Conservation (phyloP, 2,888 invertebrate species). For the Petrolisthes cinctipes region DNA sequence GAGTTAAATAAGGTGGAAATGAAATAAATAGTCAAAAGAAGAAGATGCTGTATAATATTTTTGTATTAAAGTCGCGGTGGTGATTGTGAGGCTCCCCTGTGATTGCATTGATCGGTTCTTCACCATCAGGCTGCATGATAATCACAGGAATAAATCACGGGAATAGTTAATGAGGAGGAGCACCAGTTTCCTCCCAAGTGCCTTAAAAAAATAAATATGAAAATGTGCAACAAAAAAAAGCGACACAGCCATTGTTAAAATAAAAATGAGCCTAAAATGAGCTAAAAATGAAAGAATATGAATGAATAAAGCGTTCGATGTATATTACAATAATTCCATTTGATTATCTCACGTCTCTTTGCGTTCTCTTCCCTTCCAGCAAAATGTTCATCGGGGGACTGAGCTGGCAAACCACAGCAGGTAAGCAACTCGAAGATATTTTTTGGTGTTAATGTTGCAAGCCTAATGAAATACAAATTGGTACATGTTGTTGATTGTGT, state of each 20-base stretch:
- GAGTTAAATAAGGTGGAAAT: slow-evolving; percentile 12
- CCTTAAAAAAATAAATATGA: slow-evolving; percentile 5
- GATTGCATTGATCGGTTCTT: slow-evolving; percentile 7
- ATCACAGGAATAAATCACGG: neutral
- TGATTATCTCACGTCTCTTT: slow-evolving; percentile 36
- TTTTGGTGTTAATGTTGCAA: neutral
- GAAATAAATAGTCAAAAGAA: neutral
- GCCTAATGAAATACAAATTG: neutral
- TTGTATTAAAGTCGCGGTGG: slow-evolving; percentile 11
- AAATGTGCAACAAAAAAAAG: slow-evolving; percentile 3
- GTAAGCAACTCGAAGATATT: slow-evolving; percentile 39
- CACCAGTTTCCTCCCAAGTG: slow-evolving; percentile 2
- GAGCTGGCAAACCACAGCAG: slow-evolving; percentile 65
- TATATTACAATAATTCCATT: neutral
- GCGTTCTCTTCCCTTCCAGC: slow-evolving; percentile 55
- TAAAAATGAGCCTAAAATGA: slow-evolving; percentile 9
- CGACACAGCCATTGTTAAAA: neutral
- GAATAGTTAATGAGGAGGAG: neutral
- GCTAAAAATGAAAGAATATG: slow-evolving; percentile 16
- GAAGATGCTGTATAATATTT: neutral
- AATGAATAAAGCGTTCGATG: slow-evolving; percentile 24
- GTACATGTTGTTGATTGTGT: neutral
- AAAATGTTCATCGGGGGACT: slow-evolving; percentile 65
- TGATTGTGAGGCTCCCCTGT: neutral
- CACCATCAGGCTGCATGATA: neutral